A percentile compares a stretch with the other conserved stretches of the same genome.
phyloP scores from a whole-genome alignment of 2,113 vertebrate genomes.

The Archilochus colubris region DNA sequence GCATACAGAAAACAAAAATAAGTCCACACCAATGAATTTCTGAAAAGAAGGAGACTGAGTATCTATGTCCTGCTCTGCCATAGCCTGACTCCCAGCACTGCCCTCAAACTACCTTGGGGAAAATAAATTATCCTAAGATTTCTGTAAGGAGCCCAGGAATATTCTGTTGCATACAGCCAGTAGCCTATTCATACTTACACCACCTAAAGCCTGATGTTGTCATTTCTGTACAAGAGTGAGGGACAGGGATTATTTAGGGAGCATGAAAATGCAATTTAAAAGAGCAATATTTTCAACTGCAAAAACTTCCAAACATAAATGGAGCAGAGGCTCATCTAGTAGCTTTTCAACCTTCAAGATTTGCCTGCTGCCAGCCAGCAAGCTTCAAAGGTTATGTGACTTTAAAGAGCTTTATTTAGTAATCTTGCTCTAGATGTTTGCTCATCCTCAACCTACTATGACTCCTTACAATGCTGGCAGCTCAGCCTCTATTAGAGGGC shows the following conservation, averaged over 20 bases:
- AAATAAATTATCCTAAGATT: not conserved
- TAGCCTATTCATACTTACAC: not conserved
- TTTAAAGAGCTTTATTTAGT: constrained; percentile 35
- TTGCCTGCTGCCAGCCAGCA: not conserved
- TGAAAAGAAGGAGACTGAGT: not conserved
- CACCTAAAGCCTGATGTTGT: not conserved
- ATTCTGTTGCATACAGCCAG: not conserved
- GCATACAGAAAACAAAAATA: not conserved
- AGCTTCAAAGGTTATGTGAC: constrained; percentile 33
- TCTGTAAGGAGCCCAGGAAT: not conserved
- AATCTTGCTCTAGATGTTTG: not conserved
- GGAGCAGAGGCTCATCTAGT: not conserved
- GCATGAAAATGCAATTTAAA: not conserved
- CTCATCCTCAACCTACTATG: not conserved
- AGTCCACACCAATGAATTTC: not conserved
- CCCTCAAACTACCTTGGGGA: not conserved
- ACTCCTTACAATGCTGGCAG: not conserved
- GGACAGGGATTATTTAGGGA: not conserved
- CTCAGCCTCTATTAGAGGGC: not conserved
- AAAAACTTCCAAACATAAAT: not conserved
- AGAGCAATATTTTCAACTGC: constrained; percentile 5
- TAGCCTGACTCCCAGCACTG: not conserved
- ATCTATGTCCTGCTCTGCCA: not conserved
- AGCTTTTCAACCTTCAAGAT: not conserved
- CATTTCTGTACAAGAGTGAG: not conserved